Evolutionary conservation across 1,140 invertebrate species (phyloP).

Genomic region (Notospermus geniculatus): DNA sequence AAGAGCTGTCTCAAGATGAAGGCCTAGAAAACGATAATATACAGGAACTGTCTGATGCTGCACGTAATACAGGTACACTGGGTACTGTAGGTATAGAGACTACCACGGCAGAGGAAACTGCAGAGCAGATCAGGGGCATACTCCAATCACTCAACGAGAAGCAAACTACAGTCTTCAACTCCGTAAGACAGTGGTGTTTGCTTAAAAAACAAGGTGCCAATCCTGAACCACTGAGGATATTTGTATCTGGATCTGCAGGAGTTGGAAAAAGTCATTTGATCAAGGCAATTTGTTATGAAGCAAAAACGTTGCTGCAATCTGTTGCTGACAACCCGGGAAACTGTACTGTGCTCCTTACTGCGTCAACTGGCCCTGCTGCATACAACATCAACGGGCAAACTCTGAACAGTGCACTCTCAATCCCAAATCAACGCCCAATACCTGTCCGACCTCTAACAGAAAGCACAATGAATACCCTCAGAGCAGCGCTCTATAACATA

Average conservation of each 20-base stretch:
- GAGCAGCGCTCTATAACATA: constrained; percentile 12
- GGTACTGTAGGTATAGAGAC: not conserved
- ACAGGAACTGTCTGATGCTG: not conserved
- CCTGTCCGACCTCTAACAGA: constrained; percentile 16
- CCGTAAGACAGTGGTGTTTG: constrained; percentile 19
- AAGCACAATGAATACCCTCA: constrained; percentile 12
- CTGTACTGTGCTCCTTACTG: constrained; percentile 14
- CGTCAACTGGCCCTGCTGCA: constrained; percentile 1
- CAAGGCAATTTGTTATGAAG: constrained; percentile 20
- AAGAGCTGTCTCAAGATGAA: not conserved
- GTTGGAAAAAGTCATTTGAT: constrained; percentile 24
- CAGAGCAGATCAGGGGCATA: not conserved
- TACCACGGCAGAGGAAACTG: not conserved
- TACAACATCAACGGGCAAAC: constrained; percentile 17
- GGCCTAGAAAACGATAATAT: not conserved
- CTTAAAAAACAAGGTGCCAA: constrained; percentile 7
- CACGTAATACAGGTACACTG: not conserved
- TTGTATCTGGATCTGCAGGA: constrained; percentile 19
- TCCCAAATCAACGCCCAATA: not conserved
- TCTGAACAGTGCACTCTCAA: too few relatives aligned
- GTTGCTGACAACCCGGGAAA: constrained; percentile 9
- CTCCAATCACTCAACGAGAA: too few relatives aligned
- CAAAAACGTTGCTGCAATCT: constrained; percentile 12
- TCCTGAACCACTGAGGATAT: constrained; percentile 16
- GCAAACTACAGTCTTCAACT: constrained; percentile 15